Conservation (phyloP, 2,888 invertebrate genomes). For the Lepidochrysops patricia region DNA sequence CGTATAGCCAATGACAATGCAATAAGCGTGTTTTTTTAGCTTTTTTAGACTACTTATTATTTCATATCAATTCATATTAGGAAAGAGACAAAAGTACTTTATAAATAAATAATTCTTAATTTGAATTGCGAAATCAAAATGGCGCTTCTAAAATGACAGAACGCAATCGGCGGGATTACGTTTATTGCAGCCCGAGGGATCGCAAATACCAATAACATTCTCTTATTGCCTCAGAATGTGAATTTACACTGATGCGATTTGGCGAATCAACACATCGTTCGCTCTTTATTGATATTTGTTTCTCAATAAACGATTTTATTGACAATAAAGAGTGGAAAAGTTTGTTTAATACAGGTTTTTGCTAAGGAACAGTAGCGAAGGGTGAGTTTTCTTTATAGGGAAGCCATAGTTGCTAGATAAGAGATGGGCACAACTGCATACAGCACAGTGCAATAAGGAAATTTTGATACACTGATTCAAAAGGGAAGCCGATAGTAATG, state of each 20-base stretch:
- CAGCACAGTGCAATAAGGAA: too few relatives aligned
- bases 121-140: not conserved
- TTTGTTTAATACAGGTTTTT: not conserved
- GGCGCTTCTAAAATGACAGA: conserved; percentile 21
- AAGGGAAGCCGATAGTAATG: too few relatives aligned
- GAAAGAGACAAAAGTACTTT: too few relatives aligned
- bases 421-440: too few relatives aligned
- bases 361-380: too few relatives aligned
- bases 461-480: too few relatives aligned
- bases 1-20: too few relatives aligned
- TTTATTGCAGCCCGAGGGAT: conserved; percentile 60
- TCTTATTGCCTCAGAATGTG: conserved; percentile 46
- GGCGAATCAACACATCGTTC: conserved; percentile 16
- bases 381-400: too few relatives aligned
- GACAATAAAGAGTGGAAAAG: not conserved
- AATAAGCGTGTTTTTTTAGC: too few relatives aligned
- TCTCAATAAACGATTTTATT: not conserved
- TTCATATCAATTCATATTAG: too few relatives aligned
- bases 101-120: not conserved
- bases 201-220: conserved; percentile 60
- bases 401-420: too few relatives aligned
- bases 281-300: conserved; percentile 12
- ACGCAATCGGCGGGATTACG: conserved; percentile 43
- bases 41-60: too few relatives aligned
- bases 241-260: conserved; percentile 28